A percentile compares a stretch with the other conserved stretches of the same genome.
These are phyloP conservation scores for Clostera curtula DNA, from an alignment of 2,888 invertebrate species.

Conservation along the genomic window DNA sequence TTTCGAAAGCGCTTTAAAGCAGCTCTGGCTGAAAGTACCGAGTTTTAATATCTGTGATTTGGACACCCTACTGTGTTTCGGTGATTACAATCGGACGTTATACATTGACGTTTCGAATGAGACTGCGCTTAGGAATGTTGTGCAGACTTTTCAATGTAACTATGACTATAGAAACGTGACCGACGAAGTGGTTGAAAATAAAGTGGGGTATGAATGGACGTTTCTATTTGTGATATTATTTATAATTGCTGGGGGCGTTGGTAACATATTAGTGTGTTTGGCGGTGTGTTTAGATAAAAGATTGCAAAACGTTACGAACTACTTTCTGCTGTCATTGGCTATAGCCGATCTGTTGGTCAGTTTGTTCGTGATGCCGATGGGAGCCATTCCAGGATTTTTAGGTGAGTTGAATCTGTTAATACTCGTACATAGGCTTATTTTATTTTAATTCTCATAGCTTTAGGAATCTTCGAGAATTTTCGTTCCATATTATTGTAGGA, in stretches of 20 bases:
- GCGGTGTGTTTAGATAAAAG: constrained; percentile 93
- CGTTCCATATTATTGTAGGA: too few species aligned
- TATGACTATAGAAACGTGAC: constrained; percentile 47
- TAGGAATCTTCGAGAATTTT: too few species aligned
- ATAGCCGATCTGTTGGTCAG: constrained; percentile 96
- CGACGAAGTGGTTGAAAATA: constrained; percentile 26
- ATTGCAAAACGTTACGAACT: constrained; percentile 96
- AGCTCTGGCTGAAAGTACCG: constrained; percentile 56
- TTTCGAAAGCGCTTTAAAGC: constrained; percentile 59
- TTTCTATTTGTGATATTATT: constrained; percentile 89
- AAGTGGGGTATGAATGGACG: constrained; percentile 82
- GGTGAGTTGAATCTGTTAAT: too few species aligned
- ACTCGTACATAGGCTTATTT: too few species aligned
- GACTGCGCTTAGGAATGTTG: constrained; percentile 25
- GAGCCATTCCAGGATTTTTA: constrained; percentile 93
- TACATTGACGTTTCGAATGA: constrained; percentile 38
- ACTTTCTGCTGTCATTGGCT: constrained; percentile 93
- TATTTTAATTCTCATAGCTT: too few species aligned
- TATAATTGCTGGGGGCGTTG: constrained; percentile 90
- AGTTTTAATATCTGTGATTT: constrained; percentile 43
- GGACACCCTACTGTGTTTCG: constrained; percentile 47
- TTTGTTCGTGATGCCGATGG: constrained; percentile 96
- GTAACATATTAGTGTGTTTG: constrained; percentile 94
- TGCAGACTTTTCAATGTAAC: constrained; percentile 53
- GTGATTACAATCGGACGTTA: constrained; percentile 52